Conservation (phyloP, 1,140 invertebrate genomes). For the Micrasema longulum region DNA sequence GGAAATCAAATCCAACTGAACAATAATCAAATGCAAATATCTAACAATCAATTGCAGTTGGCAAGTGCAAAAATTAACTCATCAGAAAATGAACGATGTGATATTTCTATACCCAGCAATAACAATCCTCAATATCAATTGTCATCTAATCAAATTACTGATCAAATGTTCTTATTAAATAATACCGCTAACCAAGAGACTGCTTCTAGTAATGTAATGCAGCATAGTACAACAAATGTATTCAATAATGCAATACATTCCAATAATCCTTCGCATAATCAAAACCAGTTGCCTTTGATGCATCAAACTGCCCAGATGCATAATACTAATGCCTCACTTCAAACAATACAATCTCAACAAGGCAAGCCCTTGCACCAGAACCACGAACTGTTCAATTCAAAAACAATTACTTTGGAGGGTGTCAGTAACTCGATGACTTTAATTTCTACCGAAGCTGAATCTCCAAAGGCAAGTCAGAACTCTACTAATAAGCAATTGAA, state of each 20-base stretch:
- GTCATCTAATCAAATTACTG: slow-evolving; percentile 43
- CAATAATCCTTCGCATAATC: slow-evolving; percentile 40
- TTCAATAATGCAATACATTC: slow-evolving; percentile 30
- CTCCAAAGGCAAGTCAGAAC: slow-evolving; percentile 35
- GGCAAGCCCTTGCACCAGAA: slow-evolving; percentile 11
- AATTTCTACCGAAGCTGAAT: slow-evolving; percentile 38
- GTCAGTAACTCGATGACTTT: slow-evolving; percentile 37
- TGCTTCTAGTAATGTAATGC: neutral
- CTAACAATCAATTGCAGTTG: slow-evolving; percentile 33
- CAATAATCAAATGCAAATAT: slow-evolving; percentile 44
- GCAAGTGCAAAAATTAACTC: slow-evolving; percentile 6
- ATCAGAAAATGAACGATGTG: slow-evolving; percentile 33
- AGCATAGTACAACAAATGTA: slow-evolving; percentile 18
- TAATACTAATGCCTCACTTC: slow-evolving; percentile 19
- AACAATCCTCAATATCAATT: slow-evolving; percentile 43
- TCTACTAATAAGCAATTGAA: slow-evolving; percentile 52
- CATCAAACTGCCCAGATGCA: slow-evolving; percentile 43
- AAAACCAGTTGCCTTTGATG: slow-evolving; percentile 34
- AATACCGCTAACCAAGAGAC: slow-evolving; percentile 24
- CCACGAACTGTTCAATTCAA: slow-evolving; percentile 41
- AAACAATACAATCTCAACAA: neutral
- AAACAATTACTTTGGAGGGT: slow-evolving; percentile 34
- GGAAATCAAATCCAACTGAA: slow-evolving; percentile 44
- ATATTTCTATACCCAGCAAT: slow-evolving; percentile 42
- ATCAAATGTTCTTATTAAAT: slow-evolving; percentile 49